Base-by-base conservation (phyloP, 1,140 invertebrate species). In the Cotesia vestalis region DNA sequence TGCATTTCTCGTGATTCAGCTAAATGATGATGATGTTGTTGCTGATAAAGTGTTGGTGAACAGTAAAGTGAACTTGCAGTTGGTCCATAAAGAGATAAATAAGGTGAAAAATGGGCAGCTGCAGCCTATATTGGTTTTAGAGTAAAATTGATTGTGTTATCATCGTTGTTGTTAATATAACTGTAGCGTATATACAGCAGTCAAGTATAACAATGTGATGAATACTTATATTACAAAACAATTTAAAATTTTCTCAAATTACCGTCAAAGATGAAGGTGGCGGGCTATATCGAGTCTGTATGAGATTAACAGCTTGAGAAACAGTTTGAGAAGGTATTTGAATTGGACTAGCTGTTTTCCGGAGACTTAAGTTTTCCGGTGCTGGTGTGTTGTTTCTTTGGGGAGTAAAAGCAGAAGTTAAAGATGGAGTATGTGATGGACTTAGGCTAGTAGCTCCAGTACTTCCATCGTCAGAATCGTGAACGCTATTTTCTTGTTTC, bases 361-460 rank as follows among this genome's bases (percentile, higher is more conserved):
- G 80, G 0, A 91, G 77, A 36, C 90, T 90, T 0, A 91, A 82
- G 80, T 91, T 91, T 78, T 91, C 90, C 0, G 90, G 90, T 3
- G 88, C 90, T 14, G 90, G 88, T 20, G 89, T 88, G 75, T 88
- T 85, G 77, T 81, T 85, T 78, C 83, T 83, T 84, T 84, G 86
- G 80, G 82, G 83, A 4, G 83, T 86, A 27, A 83, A 69, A 17
- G 84, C 80, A 46, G 84, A 80, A 36, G 84, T 84, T n/a, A 86
- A 67, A 4, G 85, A 82, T 5, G 84, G 84, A 4, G 85, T 85
- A 62, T 84, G 79, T 36, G 79, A 81, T 17, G 84, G 82, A 71
- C 84, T 85, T 34, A 84, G 80, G 4, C 82, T 83, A 5, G 80
- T 82, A n/a, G 81, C 80, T 14, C 85, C 85, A 14, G 80, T 79